Evolutionary conservation across 2,888 invertebrate species (phyloP).

Genomic region (Galeopsomyia nigrocyanea): DNA sequence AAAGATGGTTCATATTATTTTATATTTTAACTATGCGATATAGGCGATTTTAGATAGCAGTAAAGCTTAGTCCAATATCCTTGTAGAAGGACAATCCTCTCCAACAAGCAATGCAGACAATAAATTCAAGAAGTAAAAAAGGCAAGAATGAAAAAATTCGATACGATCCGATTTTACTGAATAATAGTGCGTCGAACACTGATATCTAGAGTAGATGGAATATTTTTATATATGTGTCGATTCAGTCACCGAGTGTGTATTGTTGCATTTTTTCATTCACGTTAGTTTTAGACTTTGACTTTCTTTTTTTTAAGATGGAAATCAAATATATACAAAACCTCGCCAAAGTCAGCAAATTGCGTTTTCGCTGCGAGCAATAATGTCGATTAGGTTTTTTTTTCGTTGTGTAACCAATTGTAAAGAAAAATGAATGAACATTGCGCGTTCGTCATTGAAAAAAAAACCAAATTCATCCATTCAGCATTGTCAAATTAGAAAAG

Average conservation of each 20-base stretch:
- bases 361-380: slow-evolving; percentile 15
- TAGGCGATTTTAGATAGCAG: not conserved
- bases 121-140: slow-evolving; percentile 56
- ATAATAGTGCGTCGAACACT: slow-evolving; percentile 25
- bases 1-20: slow-evolving; percentile 4
- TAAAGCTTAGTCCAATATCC: slow-evolving; percentile 25
- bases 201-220: slow-evolving; percentile 60
- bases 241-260: slow-evolving; percentile 50
- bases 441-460: slow-evolving; percentile 9
- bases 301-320: slow-evolving; percentile 11
- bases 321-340: not conserved
- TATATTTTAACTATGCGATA: slow-evolving; percentile 17
- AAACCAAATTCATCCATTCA: slow-evolving; percentile 24
- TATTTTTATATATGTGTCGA: slow-evolving; percentile 65
- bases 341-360: slow-evolving; percentile 35
- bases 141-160: slow-evolving; percentile 50
- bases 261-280: slow-evolving; percentile 42
- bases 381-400: slow-evolving; percentile 36
- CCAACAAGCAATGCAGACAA: slow-evolving; percentile 66
- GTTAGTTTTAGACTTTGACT: slow-evolving; percentile 18
- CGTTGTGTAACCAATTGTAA: slow-evolving; percentile 20
- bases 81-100: slow-evolving; percentile 60
- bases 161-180: slow-evolving; percentile 39
- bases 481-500: slow-evolving; percentile 24
- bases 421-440: slow-evolving; percentile 18